These are phyloP conservation scores for Polydrusus cervinus DNA, from an alignment of 2,888 invertebrate species.

Conservation along the genomic window DNA sequence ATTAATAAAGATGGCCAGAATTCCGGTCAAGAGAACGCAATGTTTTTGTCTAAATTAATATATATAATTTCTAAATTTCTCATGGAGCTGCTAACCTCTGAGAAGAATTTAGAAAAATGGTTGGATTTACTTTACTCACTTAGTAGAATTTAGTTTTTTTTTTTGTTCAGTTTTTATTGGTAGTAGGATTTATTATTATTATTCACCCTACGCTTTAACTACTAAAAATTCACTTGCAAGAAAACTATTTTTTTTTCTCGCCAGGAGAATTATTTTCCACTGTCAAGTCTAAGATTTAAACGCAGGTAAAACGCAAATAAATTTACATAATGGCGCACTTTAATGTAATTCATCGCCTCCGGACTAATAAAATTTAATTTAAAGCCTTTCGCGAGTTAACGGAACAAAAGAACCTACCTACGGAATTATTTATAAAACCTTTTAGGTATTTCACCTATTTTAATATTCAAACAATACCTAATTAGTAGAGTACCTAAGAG, in stretches of 20 bases:
- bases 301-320: conserved; percentile 55
- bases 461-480: conserved; percentile 27
- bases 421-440: conserved; percentile 50
- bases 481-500: too few relatives aligned
- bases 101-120: too few relatives aligned
- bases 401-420: conserved; percentile 53
- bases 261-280: conserved; percentile 47
- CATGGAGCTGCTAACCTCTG: too few relatives aligned
- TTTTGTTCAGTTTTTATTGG: too few relatives aligned
- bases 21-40: too few relatives aligned
- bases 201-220: not conserved
- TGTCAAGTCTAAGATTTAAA: conserved; percentile 53
- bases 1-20: too few relatives aligned
- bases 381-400: conserved; percentile 54
- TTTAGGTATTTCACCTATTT: conserved; percentile 34
- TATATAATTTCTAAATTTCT: too few relatives aligned
- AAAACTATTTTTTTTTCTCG: conserved; percentile 27
- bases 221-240: conserved; percentile 35
- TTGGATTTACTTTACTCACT: too few relatives aligned
- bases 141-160: too few relatives aligned
- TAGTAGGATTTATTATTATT: too few relatives aligned
- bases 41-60: too few relatives aligned
- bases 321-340: conserved; percentile 58
- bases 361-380: conserved; percentile 59
- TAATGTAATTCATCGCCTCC: conserved; percentile 57